These are phyloP conservation scores for Aphis gossypii DNA, from an alignment of 1,140 invertebrate species.

Conservation along the genomic window DNA sequence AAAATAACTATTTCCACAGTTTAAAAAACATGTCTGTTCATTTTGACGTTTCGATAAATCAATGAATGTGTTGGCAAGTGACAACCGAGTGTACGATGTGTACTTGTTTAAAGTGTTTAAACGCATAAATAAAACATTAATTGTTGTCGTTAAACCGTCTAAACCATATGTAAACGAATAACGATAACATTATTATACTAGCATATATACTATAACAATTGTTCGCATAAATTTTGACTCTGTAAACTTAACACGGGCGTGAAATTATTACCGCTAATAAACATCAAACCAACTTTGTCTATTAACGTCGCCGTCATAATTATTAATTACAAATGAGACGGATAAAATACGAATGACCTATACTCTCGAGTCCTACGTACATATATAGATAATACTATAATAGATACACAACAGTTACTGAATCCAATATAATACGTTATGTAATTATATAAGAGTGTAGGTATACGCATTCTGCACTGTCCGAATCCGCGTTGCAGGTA, in stretches of 20 bases:
- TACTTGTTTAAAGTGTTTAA: background rate
- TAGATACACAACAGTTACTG: background rate
- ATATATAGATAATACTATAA: no score
- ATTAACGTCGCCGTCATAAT: background rate
- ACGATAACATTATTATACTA: background rate
- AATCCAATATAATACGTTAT: background rate
- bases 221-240: background rate
- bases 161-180: background rate
- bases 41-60: background rate
- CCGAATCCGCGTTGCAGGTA: no score
- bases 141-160: background rate
- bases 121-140: background rate
- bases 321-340: background rate
- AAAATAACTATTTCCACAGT: background rate
- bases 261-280: no score
- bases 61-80: background rate
- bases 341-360: background rate
- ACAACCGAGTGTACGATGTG: background rate
- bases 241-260: background rate
- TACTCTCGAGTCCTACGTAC: background rate
- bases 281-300: background rate
- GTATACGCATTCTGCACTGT: no score
- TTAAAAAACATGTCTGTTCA: background rate
- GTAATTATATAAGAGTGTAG: no score
- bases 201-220: background rate